A percentile compares a stretch with the other conserved stretches of the same genome.
These are phyloP conservation scores for Trimorus sp. DNA, from an alignment of 2,888 invertebrate species.

Conservation along the genomic window DNA sequence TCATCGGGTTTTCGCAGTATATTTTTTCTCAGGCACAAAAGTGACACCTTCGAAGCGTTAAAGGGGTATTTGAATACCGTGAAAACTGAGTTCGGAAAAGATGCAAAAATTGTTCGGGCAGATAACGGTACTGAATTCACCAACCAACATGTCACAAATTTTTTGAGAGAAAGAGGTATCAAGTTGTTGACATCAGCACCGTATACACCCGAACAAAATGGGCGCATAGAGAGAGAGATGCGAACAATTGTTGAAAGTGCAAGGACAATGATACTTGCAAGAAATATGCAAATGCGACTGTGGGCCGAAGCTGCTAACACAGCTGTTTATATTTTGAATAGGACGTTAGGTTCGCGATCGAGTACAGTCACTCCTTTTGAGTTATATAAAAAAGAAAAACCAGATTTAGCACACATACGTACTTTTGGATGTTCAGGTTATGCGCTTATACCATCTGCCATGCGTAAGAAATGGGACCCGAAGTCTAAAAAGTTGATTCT, in stretches of 20 bases:
- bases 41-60: neutral
- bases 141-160: slow-evolving; percentile 18
- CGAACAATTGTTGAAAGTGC: slow-evolving; percentile 66
- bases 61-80: slow-evolving; percentile 14
- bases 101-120: slow-evolving; percentile 45
- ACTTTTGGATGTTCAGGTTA: slow-evolving; percentile 56
- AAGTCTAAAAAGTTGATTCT: slow-evolving; percentile 52
- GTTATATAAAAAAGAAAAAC: slow-evolving; percentile 57
- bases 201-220: slow-evolving; percentile 67
- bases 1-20: slow-evolving; percentile 23
- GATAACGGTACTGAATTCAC: slow-evolving; percentile 52
- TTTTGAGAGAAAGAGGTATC: slow-evolving; percentile 49
- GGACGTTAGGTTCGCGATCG: slow-evolving; percentile 41
- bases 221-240: slow-evolving; percentile 64
- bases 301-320: slow-evolving; percentile 65
- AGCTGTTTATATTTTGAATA: slow-evolving; percentile 32
- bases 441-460: slow-evolving; percentile 23
- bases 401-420: slow-evolving; percentile 52
- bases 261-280: slow-evolving; percentile 62
- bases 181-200: slow-evolving; percentile 57
- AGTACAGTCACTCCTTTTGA: slow-evolving; percentile 39
- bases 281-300: slow-evolving; percentile 39
- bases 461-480: slow-evolving; percentile 59
- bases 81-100: slow-evolving; percentile 38
- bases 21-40: neutral